Base-by-base conservation (phyloP, 2,888 invertebrate genomes). In the Melangyna quadrimaculata region DNA sequence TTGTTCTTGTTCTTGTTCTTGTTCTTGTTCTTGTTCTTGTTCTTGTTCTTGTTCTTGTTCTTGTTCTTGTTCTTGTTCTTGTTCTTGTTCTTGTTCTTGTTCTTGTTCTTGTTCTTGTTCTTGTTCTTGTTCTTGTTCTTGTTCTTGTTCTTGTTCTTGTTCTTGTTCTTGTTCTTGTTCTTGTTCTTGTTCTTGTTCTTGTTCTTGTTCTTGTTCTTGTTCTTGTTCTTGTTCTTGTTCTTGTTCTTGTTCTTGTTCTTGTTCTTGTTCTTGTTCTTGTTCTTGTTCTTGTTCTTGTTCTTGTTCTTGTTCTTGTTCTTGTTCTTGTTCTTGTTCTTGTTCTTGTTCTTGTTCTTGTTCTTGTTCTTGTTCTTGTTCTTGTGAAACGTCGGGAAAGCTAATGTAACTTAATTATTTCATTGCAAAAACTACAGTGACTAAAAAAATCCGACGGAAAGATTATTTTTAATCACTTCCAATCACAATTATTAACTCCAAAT, bases 161-260 rank as follows among this genome's bases (percentile, higher is more conserved):
- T 88, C 88, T 0, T 93, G 93, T 24, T 86, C 86, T 27, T 87
- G 87, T 53, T 93, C 93, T 78, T 93, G 93, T 0, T 93, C 92
- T 87, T 93, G 93, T 77, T 93, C 93, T 77, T 93, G 93, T n/a
- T 94, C 94, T 53, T 93, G 89, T 88, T 94, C 93, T 74, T 94
- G 94, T 0, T 93, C 92, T 70, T 93, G 88, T 32, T 90, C 90
- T 88, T 93, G 93, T 88, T 94, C 93, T 78, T 94, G 94, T 55
- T 94, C 80, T 92, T 94, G 94, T 84, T 93, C 93, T 0, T 93
- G 93, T 1, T 93, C 81, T 92, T 94, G 94, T 87, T 93, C 6
- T 27, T 3, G 3, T 27, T 6, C 86, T 19, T 80, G 87, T 27
- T 80, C 77, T 59, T 51, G 24, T 70, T 81, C 77, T 1, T 61